Evolutionary conservation across 2,888 invertebrate species (phyloP), one percentile per base, ranked within the genome.

Genomic region (Clanis bilineata): DNA sequence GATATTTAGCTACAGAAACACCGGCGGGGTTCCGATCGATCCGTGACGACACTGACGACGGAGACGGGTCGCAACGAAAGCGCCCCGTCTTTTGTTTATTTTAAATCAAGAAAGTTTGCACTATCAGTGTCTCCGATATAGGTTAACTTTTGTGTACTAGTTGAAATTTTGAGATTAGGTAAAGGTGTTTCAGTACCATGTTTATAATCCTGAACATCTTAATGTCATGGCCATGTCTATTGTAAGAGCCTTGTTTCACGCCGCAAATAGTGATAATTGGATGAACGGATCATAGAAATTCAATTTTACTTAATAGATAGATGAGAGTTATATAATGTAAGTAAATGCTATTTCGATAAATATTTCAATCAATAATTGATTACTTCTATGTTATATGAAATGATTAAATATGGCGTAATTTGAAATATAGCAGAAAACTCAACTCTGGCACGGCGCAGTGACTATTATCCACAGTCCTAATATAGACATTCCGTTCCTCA

Each of bases 61-160:
- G 56, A 58, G 58, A 57, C 58, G 36, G 43, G 43, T 44, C 58
- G 56, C 60, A 59, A 55, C 63, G 54, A 58, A 62, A 64, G 54
- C n/a, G 45, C 62, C 64, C 62, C 64, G 12, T 58, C 60, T 69
- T 67, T 65, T 73, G 73, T 73, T 73, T 69, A 72, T 66, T 69
- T 74, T 69, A 75, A 73, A 75, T 73, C 71, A 72, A 67, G 64
- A 66, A 65, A 64, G 66, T 67, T 70, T 68, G 62, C 59, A 65
- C 59, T 60, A 62, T 57, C 64, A 68, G 22, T 23, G n/a, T n/a
- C 18, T 57, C 36, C 22, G 36, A 36, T 36, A 1, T 9, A 12
- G 36, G 36, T 36, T 10, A n/a, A 36, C 36, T 36, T n/a, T n/a
- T n/a, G n/a, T 28, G 28, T 28, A 28, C 15, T 39, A 39, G 36